A percentile compares a stretch with the other conserved stretches of the same genome.
These are phyloP conservation scores for Zeus faber DNA, from an alignment of 2,113 vertebrate species.

Conservation along the genomic window DNA sequence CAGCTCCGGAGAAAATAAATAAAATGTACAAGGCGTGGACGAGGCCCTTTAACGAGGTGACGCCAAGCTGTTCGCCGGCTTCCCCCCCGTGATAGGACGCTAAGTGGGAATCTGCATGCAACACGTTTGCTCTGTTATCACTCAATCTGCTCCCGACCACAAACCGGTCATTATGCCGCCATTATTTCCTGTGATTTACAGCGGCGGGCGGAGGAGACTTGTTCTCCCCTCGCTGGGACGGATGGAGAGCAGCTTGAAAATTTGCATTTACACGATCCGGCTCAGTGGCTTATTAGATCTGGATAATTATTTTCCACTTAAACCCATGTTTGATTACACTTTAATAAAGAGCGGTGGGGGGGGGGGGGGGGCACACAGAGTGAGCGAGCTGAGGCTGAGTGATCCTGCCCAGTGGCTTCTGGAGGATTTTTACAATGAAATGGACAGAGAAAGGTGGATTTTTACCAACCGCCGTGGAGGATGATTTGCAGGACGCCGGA, in stretches of 20 bases:
- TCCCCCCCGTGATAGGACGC: constrained; percentile 88
- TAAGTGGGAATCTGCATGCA: constrained; percentile 90
- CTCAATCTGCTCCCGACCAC: constrained; percentile 96
- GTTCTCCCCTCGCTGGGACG: constrained; percentile 87
- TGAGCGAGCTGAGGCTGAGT: constrained; percentile 84
- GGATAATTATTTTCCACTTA: constrained; percentile 99
- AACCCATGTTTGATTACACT: constrained; percentile 96
- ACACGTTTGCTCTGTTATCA: constrained; percentile 92
- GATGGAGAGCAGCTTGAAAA: constrained; percentile 94
- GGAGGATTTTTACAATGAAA: constrained; percentile 87
- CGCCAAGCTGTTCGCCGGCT: constrained; percentile 65
- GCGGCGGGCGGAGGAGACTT: constrained; percentile 84
- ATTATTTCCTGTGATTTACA: constrained; percentile 98
- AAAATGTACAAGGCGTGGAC: constrained; percentile 69
- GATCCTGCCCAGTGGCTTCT: constrained; percentile 85
- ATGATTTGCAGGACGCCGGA: constrained; percentile 52
- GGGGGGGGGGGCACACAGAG: no score
- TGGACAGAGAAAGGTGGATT: no score
- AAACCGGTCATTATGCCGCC: constrained; percentile 98
- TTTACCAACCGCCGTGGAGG: constrained; percentile 69
- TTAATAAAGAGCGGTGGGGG: constrained; percentile 90
- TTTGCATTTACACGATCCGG: constrained; percentile 99
- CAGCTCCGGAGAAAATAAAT: constrained; percentile 42
- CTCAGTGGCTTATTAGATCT: constrained; percentile 98
- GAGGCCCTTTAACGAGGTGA: constrained; percentile 75